phyloP scores from a whole-genome alignment of 1,140 invertebrate species.

The Drosophila kohkoa region DNA sequence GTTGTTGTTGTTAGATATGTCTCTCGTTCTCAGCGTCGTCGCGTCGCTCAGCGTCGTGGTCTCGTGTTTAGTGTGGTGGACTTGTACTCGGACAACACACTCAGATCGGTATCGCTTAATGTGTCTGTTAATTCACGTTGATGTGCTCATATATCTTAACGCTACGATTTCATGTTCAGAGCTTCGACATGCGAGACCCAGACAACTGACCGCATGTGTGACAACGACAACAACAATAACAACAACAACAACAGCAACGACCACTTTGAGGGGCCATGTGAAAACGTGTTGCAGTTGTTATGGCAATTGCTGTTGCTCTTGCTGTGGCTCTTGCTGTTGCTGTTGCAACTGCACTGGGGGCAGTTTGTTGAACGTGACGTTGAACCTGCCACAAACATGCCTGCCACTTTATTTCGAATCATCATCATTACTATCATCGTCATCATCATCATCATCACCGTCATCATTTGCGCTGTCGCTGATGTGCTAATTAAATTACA shows the following conservation, averaged over 20 bases:
- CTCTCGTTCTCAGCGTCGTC: constrained; percentile 15
- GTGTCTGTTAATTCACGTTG: constrained; percentile 79
- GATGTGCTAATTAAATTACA: constrained; percentile 75
- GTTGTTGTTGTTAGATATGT: constrained; percentile 1
- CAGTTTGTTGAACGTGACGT: constrained; percentile 68
- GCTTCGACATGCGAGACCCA: constrained; percentile 60
- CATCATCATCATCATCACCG: constrained; percentile 3
- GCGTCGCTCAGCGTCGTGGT: constrained; percentile 26
- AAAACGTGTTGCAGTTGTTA: constrained; percentile 60
- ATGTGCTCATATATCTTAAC: constrained; percentile 77
- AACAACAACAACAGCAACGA: constrained; percentile 6
- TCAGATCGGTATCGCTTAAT: constrained; percentile 77
- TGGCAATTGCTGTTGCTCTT: constrained; percentile 23
- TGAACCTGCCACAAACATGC: constrained; percentile 60
- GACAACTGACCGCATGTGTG: constrained; percentile 29
- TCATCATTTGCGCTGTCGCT: not conserved
- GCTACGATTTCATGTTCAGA: constrained; percentile 69
- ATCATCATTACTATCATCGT: constrained; percentile 11
- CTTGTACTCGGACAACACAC: constrained; percentile 10
- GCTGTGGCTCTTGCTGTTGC: not conserved
- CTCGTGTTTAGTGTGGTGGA: constrained; percentile 53
- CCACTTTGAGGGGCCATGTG: constrained; percentile 51
- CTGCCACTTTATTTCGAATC: constrained; percentile 11
- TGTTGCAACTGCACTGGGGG: constrained; percentile 13
- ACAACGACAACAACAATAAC: constrained; percentile 25